Evolutionary conservation across 2,113 vertebrate genomes (phyloP).

Genomic region (Amphilophus citrinellus): DNA sequence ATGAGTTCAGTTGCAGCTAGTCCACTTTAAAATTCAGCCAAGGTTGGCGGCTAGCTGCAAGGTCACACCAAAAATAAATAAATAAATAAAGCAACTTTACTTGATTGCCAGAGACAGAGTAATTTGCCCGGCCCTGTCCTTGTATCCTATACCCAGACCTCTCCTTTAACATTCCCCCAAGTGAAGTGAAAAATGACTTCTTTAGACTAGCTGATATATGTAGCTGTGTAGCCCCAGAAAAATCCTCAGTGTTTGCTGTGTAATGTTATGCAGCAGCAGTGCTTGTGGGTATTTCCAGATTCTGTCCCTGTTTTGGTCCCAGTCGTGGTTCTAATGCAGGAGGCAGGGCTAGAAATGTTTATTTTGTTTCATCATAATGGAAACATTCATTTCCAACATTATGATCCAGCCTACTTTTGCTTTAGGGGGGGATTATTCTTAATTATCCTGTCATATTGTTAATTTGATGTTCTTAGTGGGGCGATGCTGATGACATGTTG

Average conservation of each 20-base stretch:
- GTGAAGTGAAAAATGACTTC: conserved; percentile 9
- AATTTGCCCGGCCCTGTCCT: conserved; percentile 50
- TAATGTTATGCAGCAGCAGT: background rate
- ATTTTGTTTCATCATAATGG: conserved; percentile 11
- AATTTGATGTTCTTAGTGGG: background rate
- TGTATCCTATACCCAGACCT: background rate
- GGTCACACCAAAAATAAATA: conserved; percentile 33
- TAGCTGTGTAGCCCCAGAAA: background rate
- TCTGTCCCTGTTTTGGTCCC: background rate
- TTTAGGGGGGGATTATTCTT: conserved; percentile 17
- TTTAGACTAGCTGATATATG: background rate
- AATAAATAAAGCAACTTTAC: background rate
- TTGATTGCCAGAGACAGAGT: conserved; percentile 61
- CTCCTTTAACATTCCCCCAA: background rate
- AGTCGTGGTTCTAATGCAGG: background rate
- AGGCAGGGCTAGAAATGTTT: background rate
- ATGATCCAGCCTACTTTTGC: background rate
- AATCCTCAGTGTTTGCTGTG: background rate
- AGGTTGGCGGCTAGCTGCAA: conserved; percentile 19
- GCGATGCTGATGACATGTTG: background rate
- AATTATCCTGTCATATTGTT: background rate
- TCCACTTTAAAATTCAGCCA: conserved; percentile 3
- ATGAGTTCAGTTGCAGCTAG: background rate
- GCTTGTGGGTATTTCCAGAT: background rate
- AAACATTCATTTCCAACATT: conserved; percentile 14